These are phyloP conservation scores for Chondrosia reniformis DNA, from an alignment of 37 sponge, comb jelly and placozoan genomes.

Conservation along the genomic window DNA sequence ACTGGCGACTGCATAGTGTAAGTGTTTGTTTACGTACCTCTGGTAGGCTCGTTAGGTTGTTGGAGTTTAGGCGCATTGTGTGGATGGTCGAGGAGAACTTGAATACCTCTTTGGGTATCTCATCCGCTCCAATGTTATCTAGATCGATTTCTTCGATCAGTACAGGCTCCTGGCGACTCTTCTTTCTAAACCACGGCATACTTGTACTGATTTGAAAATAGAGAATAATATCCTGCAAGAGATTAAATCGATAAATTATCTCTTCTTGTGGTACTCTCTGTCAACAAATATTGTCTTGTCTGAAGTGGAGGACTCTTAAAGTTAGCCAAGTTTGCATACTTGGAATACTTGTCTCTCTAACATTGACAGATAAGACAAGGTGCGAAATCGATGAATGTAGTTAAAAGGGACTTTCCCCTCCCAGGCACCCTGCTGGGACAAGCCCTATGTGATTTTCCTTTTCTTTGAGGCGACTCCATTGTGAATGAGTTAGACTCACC, in stretches of 20 bases:
- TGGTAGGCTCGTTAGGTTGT: slow-evolving; percentile 5
- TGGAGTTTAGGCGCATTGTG: slow-evolving; percentile 1
- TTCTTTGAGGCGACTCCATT: not conserved
- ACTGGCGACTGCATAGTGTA: no score
- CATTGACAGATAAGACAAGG: no score
- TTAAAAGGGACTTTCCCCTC: not conserved
- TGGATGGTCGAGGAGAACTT: not conserved
- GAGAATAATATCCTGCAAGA: no score
- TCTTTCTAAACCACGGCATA: slow-evolving; percentile 22
- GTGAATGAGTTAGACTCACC: not conserved
- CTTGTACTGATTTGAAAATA: no score
- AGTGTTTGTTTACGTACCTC: no score
- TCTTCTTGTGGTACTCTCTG: no score
- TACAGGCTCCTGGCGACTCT: not conserved
- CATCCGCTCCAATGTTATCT: not conserved
- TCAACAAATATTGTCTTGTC: no score
- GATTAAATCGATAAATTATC: not conserved
- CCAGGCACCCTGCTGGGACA: not conserved
- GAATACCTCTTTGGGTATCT: not conserved
- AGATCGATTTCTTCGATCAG: not conserved
- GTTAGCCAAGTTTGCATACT: no score
- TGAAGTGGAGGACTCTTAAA: no score
- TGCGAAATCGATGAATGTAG: not conserved
- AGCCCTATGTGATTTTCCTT: not conserved
- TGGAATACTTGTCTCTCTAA: no score